Evolutionary conservation across 2,888 invertebrate genomes (phyloP).

Genomic region (Apomyelois bistriatella): DNA sequence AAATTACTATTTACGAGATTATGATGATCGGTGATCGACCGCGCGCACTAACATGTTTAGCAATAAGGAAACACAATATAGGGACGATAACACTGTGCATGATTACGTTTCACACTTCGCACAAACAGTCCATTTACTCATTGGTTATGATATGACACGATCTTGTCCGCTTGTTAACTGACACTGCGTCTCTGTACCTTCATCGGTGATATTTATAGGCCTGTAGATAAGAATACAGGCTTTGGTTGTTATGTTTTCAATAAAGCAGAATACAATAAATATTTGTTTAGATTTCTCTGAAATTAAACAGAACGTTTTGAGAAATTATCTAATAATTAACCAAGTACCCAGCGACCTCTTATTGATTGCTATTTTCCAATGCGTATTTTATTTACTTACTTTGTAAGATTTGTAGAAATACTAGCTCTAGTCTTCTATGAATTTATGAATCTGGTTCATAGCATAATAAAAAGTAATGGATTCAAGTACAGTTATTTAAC

Average conservation of each 20-base stretch:
- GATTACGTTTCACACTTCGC: slow-evolving; percentile 16
- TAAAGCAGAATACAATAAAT: background rate
- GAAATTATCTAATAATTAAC: background rate
- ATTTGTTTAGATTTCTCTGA: slow-evolving; percentile 1
- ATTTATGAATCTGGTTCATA: too few relatives aligned
- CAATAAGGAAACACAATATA: slow-evolving; percentile 27
- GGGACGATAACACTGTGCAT: slow-evolving; percentile 27
- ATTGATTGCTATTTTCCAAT: too few relatives aligned
- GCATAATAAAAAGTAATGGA: too few relatives aligned
- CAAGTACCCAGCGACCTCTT: background rate
- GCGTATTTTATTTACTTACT: too few relatives aligned
- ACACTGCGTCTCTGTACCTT: background rate
- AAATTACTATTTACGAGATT: background rate
- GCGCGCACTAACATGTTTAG: slow-evolving; percentile 30
- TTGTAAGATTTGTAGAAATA: too few relatives aligned
- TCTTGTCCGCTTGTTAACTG: slow-evolving; percentile 10
- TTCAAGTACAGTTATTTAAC: too few relatives aligned
- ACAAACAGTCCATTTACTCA: slow-evolving; percentile 14
- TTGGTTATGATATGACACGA: slow-evolving; percentile 7
- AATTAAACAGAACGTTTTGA: background rate
- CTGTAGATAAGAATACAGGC: background rate
- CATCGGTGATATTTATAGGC: slow-evolving; percentile 1
- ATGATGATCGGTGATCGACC: slow-evolving; percentile 15
- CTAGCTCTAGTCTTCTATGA: too few relatives aligned
- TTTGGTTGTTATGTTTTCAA: background rate